Evolutionary conservation across 2,888 invertebrate species (phyloP).

Genomic region (Noctua fimbriata): DNA sequence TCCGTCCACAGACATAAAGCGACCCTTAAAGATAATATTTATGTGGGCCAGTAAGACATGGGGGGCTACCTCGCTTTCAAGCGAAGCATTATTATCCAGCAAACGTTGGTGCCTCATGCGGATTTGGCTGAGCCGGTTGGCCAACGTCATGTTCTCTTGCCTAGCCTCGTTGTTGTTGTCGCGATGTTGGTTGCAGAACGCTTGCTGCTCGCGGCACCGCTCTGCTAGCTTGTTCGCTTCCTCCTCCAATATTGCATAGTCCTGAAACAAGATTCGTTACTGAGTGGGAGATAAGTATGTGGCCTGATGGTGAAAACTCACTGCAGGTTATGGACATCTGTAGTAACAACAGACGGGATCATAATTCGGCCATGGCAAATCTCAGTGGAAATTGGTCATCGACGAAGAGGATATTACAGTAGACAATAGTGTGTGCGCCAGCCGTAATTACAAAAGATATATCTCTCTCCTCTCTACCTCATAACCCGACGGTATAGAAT

Average conservation of each 20-base stretch:
- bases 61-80: conserved; percentile 84
- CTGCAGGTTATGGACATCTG: not conserved
- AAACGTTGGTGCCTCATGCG: conserved; percentile 78
- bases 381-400: not conserved
- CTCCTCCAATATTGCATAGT: conserved; percentile 86
- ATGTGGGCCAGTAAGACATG: not conserved
- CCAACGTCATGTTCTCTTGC: conserved; percentile 79
- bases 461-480: not conserved
- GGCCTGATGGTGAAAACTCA: not conserved
- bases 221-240: conserved; percentile 87
- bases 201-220: conserved; percentile 90
- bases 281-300: not conserved
- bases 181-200: conserved; percentile 91
- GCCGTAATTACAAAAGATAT: not conserved
- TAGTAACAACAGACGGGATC: not conserved
- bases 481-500: not conserved
- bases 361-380: not conserved
- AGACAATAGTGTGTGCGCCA: not conserved
- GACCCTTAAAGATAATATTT: not conserved
- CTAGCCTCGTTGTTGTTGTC: conserved; percentile 89
- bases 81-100: conserved; percentile 74
- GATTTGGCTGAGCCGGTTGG: conserved; percentile 78
- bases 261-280: conserved; percentile 76
- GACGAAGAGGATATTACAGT: not conserved
- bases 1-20: not conserved